These are phyloP conservation scores for Pachypanchax playfairii DNA, from an alignment of 2,113 vertebrate genomes.

Conservation along the genomic window DNA sequence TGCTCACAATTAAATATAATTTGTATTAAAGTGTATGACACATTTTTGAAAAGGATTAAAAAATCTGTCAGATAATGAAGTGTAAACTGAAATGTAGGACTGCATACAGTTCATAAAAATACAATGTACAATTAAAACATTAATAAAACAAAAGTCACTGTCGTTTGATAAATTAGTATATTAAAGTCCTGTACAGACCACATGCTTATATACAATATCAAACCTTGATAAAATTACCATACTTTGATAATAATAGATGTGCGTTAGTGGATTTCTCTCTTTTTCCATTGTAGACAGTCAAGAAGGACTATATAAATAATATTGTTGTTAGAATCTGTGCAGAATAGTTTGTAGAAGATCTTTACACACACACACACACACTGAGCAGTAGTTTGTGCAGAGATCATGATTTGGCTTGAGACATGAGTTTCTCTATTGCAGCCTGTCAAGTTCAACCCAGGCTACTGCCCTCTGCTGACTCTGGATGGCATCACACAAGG, in stretches of 20 bases:
- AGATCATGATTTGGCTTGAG: not conserved
- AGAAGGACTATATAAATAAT: constrained; percentile 19
- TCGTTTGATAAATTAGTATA: not conserved
- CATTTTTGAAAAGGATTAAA: not conserved
- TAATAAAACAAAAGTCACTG: constrained; percentile 3
- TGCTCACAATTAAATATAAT: not conserved
- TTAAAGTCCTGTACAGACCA: not conserved
- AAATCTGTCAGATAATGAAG: not conserved
- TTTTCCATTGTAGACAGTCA: constrained; percentile 14
- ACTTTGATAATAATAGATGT: not conserved
- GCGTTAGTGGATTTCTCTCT: not conserved
- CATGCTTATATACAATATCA: not conserved
- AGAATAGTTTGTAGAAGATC: too few species aligned
- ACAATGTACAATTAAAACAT: not conserved
- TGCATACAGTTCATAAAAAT: not conserved
- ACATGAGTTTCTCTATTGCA: constrained; percentile 61
- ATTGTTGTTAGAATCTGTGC: not conserved
- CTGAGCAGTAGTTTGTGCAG: too few species aligned
- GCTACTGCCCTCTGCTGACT: constrained; percentile 77
- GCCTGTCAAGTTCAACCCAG: constrained; percentile 78
- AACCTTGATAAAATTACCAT: not conserved
- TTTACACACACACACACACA: too few species aligned
- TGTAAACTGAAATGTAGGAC: not conserved
- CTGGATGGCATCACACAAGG: constrained; percentile 67
- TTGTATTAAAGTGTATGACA: constrained; percentile 9